Base-by-base conservation (phyloP, 2,797 vertebrate genomes). In the Perdix hodgsoniae region DNA sequence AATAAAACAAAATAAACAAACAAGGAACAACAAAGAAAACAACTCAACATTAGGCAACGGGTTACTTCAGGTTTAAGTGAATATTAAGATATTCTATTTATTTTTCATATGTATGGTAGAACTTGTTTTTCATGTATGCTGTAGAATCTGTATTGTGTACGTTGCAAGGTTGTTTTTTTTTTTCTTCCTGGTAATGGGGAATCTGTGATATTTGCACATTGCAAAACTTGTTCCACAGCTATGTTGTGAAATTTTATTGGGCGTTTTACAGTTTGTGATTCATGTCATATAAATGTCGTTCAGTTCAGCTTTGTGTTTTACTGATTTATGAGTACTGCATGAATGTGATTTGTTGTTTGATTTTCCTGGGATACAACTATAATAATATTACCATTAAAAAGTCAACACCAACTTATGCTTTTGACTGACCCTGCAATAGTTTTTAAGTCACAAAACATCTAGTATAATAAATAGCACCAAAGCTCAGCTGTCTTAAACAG, bases 191-290 rank as follows among this genome's bases (percentile, higher is more conserved):
- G 93, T 96, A 93, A 69, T 89, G 57, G 89, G 81, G 90, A 94
- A 94, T 91, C 85, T 87, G 45, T 87, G 82, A 89, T 96, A 88
- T 94, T 96, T 96, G 81, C 86, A 93, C 92, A 91, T 94, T 96
- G 91, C 95, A 96, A 93, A 94, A 93, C 94, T 80, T 91, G 93
- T 95, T 95, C 91, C 84, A 77, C 91, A 94, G 93, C 93, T 96
- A 91, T 57, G 85, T 94, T 96, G 94, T 94, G 96, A 96, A 94
- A 94, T 93, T 94, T 95, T 95, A 92, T 91, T 91, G 76, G 91
- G 71, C 92, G 74, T 91, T 86, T 96, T 95, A 86, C 88, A 94
- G 92, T 91, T 95, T 78, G 75, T 93, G 93, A 93, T 86, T 96
- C 90, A 94, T 92, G 92, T 84, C 14, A 24, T 91, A 80, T 80